Evolutionary conservation across 2,797 vertebrate species (phyloP), one percentile per base, ranked within the genome.

Genomic region (Anguilla pacifica): DNA sequence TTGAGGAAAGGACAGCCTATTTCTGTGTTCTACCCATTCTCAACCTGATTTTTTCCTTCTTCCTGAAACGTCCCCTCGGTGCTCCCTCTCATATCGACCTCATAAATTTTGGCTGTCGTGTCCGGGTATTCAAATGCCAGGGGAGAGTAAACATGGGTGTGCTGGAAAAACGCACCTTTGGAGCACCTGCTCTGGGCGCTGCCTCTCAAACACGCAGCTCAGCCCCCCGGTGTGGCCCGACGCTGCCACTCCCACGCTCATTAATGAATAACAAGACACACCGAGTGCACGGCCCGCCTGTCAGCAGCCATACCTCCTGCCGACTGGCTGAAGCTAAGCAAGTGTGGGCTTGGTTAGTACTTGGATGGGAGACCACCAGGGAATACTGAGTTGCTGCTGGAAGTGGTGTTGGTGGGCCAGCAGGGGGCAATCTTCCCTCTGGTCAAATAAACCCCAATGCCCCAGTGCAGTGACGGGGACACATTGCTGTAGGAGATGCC

Each of bases 81-180:
- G 35, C 74, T 19, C 35, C 35, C 15, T 19, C 39, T 5, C 15
- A 17, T 17, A 79, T 35, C 4, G 74, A 10, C 74, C 35, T 39
- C 74, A 79, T 79, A 46, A 46, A 79, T 79, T 15, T 43, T 19
- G 39, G 74, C 74, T 43, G 74, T 28, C 64, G 9, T 70, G 64
- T 79, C 11, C 39, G 6, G 19, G 3, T 79, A 53, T 31, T 51
- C n/a, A 49, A 67, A 86, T 6, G 28, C 51, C 28, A 49, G 13
- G 82, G 15, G 89, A 6, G 87, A 93, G 94, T 91, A 95, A 94
- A 95, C 93, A 95, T 88, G 90, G 91, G 93, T 91, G 53, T 82
- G 64, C 59, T 67, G n/a, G 31, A 19, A 72, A 70, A 61, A 46
- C 39, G 59, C 85, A 87, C 67, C 84, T 90, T 93, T 9, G 88